Evolutionary conservation across 2,113 vertebrate species (phyloP).

Genomic region (Ageneiosus marmoratus): DNA sequence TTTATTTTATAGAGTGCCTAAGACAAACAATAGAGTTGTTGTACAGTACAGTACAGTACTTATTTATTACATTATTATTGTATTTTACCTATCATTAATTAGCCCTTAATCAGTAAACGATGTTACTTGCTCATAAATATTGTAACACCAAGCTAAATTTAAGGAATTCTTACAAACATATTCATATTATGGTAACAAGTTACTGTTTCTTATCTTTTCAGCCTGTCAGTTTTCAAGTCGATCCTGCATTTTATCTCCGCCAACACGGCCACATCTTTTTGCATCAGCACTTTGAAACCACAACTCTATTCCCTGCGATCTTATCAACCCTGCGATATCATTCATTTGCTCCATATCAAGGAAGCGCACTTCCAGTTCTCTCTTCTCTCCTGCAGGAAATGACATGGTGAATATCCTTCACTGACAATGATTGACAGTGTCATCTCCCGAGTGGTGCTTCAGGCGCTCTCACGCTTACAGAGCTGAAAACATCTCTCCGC

Average conservation of each 20-base stretch:
- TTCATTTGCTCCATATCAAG: slow-evolving; percentile 13
- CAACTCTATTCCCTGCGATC: slow-evolving; percentile 3
- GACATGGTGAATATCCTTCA: slow-evolving; percentile 37
- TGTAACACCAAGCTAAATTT: background rate
- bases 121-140: background rate
- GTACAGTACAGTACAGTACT: too few relatives aligned
- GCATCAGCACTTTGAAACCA: slow-evolving; percentile 25
- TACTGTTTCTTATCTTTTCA: background rate
- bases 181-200: background rate
- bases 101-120: too few relatives aligned
- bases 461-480: slow-evolving; percentile 22
- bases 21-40: too few relatives aligned
- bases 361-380: slow-evolving; percentile 20
- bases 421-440: slow-evolving; percentile 50
- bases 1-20: background rate
- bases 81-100: too few relatives aligned
- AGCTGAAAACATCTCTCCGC: slow-evolving; percentile 38
- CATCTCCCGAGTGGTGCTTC: slow-evolving; percentile 24
- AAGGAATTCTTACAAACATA: background rate
- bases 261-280: background rate
- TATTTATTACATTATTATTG: too few relatives aligned
- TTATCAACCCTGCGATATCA: slow-evolving; percentile 15
- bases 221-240: background rate
- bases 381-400: slow-evolving; percentile 30
- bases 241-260: background rate